Conservation (phyloP, 2,797 vertebrate species). For the Anolis apletophallus region DNA sequence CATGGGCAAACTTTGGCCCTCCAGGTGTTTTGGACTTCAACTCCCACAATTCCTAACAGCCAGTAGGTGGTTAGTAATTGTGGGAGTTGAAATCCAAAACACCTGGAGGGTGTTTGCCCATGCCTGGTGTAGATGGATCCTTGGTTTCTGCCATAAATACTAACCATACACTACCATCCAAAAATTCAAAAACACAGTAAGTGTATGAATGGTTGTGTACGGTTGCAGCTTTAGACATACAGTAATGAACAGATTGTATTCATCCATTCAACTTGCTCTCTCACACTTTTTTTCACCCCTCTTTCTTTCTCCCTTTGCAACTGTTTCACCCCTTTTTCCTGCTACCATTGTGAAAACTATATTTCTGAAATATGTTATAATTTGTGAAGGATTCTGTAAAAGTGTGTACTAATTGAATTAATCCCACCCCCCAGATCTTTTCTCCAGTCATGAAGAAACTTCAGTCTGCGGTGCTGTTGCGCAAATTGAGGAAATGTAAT, state of each 20-base stretch:
- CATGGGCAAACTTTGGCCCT: no score
- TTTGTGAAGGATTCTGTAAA: neutral
- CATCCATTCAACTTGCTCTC: neutral
- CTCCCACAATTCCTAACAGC: no score
- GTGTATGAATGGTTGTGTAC: neutral
- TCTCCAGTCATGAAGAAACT: neutral
- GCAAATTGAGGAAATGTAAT: slow-evolving; percentile 10
- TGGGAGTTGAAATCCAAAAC: no score
- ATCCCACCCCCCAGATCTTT: neutral
- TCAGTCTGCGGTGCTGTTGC: neutral
- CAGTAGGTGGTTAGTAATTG: no score
- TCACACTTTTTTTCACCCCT: neutral
- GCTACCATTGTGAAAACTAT: neutral
- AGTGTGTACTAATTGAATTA: neutral
- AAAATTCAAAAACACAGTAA: neutral
- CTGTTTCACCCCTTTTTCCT: neutral
- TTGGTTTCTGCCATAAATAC: no score
- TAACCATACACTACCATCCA: neutral
- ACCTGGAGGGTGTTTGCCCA: no score
- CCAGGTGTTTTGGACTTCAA: no score
- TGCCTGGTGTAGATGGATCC: no score
- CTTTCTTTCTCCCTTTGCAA: neutral
- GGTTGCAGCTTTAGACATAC: no score
- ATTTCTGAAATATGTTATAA: neutral
- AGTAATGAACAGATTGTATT: no score